A percentile compares a stretch with the other conserved stretches of the same genome.
phyloP scores from a whole-genome alignment of 2,113 vertebrate species.

The Haliaeetus leucogaster region DNA sequence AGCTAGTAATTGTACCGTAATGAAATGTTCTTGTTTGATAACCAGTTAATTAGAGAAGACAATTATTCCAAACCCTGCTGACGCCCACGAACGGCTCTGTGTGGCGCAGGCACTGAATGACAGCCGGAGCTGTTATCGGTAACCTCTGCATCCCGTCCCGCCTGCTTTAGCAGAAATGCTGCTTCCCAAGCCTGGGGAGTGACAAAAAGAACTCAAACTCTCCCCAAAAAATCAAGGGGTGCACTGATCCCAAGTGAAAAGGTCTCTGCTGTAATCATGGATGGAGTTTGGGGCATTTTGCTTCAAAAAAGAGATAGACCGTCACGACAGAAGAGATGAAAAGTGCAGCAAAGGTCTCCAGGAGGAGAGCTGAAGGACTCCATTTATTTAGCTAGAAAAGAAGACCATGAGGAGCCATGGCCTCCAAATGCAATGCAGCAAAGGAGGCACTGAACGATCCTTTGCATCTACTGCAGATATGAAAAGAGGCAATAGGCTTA shows the following conservation, averaged over 20 bases:
- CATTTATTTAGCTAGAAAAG: neutral
- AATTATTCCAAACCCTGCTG: constrained; percentile 79
- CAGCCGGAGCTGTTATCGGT: neutral
- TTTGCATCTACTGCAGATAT: neutral
- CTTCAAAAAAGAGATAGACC: neutral
- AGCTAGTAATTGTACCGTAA: constrained; percentile 88
- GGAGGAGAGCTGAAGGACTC: neutral
- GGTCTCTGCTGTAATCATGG: neutral
- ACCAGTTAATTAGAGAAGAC: constrained; percentile 91
- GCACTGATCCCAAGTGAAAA: neutral
- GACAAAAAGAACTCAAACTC: neutral
- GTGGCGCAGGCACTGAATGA: neutral
- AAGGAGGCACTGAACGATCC: neutral
- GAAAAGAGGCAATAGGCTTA: constrained; percentile 3
- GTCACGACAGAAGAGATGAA: neutral
- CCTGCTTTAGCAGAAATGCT: neutral
- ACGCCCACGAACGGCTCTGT: constrained; percentile 64
- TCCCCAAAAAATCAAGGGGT: neutral
- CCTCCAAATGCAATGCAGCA: rapidly evolving
- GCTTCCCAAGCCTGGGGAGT: neutral
- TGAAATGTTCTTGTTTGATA: constrained; percentile 94
- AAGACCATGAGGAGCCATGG: neutral
- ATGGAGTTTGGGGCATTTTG: neutral
- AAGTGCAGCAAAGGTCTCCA: neutral
- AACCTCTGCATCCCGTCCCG: neutral